Evolutionary conservation across 2,888 invertebrate genomes (phyloP), one percentile per base, ranked within the genome.

Genomic region (Caenorhabditis sp.): DNA sequence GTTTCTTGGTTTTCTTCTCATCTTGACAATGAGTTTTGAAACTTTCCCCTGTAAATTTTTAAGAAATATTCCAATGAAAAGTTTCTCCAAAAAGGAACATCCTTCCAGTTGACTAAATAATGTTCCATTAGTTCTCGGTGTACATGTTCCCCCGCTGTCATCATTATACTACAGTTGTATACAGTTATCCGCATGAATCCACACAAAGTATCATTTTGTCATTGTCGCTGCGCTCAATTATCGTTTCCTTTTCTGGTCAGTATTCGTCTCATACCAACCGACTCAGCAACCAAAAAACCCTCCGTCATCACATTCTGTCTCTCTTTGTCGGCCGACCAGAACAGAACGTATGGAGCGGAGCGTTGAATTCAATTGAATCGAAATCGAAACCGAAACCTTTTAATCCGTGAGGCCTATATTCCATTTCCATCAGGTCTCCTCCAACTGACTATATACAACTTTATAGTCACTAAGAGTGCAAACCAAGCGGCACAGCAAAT

Each of bases 111-210:
- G n/a, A n/a, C n/a, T n/a, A n/a, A n/a, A n/a, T n/a, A n/a, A n/a
- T n/a, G n/a, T n/a, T 20, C 32, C 26, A 40, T 26, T 67, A n/a
- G 2, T 26, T 60, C 50, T 32, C 40, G 18, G 4, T 40, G 1
- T 22, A 4, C 28, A 26, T 26, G 15, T 24, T 9, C 44, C 11
- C 22, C n/a, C n/a, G n/a, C n/a, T n/a, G n/a, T n/a, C n/a, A n/a
- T n/a, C n/a, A n/a, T n/a, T n/a, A n/a, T n/a, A n/a, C n/a, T n/a
- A n/a, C n/a, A 18, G 8, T 24, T 28, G 20, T 24, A 6, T 35
- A 47, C 35, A 20, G 44, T 71, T 62, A 71, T 64, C 47, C 72
- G 64, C 72, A 64, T 72, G 72, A 72, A 47, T 72, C 72, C 56
- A 37, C 47, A 32, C 58, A 37, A 22, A 72, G 35, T 72, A 72